phyloP scores from a whole-genome alignment of 2,888 invertebrate genomes.

The Chloroclysta siterata region DNA sequence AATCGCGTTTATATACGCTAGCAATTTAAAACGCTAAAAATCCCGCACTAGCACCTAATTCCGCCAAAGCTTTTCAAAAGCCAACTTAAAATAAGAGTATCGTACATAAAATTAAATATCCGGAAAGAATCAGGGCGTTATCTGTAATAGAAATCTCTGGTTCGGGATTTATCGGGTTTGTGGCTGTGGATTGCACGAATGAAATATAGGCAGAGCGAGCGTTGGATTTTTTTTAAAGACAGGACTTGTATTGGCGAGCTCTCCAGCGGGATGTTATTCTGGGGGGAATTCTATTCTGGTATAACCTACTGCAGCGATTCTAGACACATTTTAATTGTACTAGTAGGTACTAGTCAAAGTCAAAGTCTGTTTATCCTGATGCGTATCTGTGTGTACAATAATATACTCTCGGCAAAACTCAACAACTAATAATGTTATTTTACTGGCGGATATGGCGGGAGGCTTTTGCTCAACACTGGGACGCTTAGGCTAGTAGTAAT shows the following conservation, averaged over 20 bases:
- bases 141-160: constrained; percentile 82
- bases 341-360: too few relatives aligned
- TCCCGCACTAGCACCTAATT: constrained; percentile 12
- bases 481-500: too few relatives aligned
- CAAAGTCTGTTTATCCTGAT: too few relatives aligned
- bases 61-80: constrained; percentile 39
- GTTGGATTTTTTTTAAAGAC: constrained; percentile 57
- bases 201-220: constrained; percentile 70
- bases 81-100: constrained; percentile 62
- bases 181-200: constrained; percentile 68
- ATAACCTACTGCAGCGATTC: background rate
- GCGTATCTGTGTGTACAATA: too few relatives aligned
- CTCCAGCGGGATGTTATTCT: constrained; percentile 40
- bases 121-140: constrained; percentile 78
- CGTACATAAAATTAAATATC: constrained; percentile 80
- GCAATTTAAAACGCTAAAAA: background rate
- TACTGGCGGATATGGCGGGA: too few relatives aligned
- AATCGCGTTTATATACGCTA: too few relatives aligned
- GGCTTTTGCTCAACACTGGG: too few relatives aligned
- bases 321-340: too few relatives aligned
- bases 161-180: constrained; percentile 74
- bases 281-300: background rate
- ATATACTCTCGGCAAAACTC: too few relatives aligned
- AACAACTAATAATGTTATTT: too few relatives aligned
- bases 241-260: constrained; percentile 60